These are phyloP conservation scores for Kryphioiulus occultus DNA, from an alignment of 2,888 invertebrate species.

Conservation along the genomic window DNA sequence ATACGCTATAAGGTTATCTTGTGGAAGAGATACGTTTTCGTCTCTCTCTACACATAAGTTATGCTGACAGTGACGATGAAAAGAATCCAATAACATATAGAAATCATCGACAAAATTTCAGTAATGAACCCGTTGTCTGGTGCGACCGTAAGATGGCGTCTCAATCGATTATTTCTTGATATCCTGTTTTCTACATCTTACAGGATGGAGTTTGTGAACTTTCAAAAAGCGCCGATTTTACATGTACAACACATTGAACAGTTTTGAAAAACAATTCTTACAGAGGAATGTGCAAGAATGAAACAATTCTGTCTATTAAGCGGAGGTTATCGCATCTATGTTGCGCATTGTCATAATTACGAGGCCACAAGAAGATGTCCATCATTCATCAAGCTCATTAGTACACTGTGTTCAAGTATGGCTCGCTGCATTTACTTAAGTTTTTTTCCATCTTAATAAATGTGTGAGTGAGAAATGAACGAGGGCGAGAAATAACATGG, in stretches of 20 bases:
- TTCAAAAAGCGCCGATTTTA: too few relatives aligned
- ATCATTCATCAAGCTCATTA: neutral
- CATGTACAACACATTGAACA: too few relatives aligned
- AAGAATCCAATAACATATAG: neutral
- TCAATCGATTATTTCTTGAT: neutral
- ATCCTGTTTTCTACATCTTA: neutral
- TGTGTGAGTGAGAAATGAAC: neutral
- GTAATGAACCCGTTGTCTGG: neutral
- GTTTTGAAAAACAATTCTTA: too few relatives aligned
- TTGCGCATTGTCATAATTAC: too few relatives aligned
- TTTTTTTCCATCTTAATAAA: neutral
- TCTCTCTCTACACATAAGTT: constrained; percentile 3
- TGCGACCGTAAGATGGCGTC: neutral
- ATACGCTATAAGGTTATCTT: neutral
- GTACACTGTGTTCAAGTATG: neutral
- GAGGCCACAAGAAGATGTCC: neutral
- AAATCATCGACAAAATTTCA: neutral
- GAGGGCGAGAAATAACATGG: neutral
- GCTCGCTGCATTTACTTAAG: neutral
- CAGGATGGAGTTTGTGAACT: too few relatives aligned
- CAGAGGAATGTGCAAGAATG: too few relatives aligned
- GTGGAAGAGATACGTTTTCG: neutral
- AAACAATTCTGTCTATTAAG: too few relatives aligned
- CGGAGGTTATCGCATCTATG: too few relatives aligned
- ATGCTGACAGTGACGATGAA: constrained; percentile 21